Base-by-base conservation (phyloP, 1,140 invertebrate species). In the Scaptomyza pallida region DNA sequence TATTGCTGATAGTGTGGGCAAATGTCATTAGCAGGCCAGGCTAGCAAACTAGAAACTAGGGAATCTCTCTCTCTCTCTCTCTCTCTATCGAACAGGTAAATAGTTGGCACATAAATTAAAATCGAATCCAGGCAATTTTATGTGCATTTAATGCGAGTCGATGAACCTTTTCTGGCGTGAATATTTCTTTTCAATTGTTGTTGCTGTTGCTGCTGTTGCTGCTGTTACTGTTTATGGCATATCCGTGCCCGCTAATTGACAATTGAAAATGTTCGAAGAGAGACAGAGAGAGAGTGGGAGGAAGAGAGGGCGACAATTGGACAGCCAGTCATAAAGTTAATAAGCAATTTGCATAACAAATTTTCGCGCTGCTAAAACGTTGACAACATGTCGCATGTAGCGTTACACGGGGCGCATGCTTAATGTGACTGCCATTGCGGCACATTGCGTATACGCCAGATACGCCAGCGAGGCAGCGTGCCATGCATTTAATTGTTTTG, bases 311-410 rank as follows among this genome's bases (percentile, higher is more conserved):
- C 54, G 72, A 73, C 76, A 73, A 56, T 47, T 59, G 71, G 60
- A 67, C 57, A 21, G 50, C 44, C 45, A 69, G 85, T 65, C 80
- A 81, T 86, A 89, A 89, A 89, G 86, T 78, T 89, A 89, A 89
- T 89, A 86, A 80, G 80, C 74, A 89, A 89, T 89, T 89, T 89
- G 85, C 85, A 89, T 89, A 86, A 89, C 80, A 89, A 89, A 89
- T 89, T 89, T 61, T 68, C 63, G 26, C 26, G 8, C 8, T 30
- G 26, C 26, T 85, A 89, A 77, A 89, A 85, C 73, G 76, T 56
- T 77, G 78, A 79, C 79, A 89, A 75, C 80, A 76, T 83, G 80
- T 80, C 72, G 76, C 71, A 26, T 30, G n/a, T n/a, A 37, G 23
- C 21, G 72, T 19, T 35, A 10, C 45, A 62, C 48, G 76, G 41